Evolutionary conservation across 2,113 vertebrate genomes (phyloP), one percentile per base, ranked within the genome.

Genomic region (Origma solitaria): DNA sequence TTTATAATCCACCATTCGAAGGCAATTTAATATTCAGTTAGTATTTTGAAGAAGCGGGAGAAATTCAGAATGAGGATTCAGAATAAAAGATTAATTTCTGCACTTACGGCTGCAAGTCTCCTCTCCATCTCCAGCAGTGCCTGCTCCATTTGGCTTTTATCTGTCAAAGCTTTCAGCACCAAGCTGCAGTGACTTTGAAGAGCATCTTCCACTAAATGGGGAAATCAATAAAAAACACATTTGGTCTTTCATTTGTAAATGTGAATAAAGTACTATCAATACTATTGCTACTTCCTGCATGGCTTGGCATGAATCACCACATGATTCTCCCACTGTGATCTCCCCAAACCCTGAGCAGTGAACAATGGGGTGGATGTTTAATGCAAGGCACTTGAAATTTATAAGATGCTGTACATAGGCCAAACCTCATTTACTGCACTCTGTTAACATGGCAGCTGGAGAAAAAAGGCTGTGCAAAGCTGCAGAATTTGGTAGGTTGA

Each of bases 171-270:
- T 92, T 97, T 97, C 93, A 97, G 65, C 47, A 98, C 40, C 10
- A 91, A 90, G 40, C 61, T 91, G 37, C 90, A 96, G 81, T 97
- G 97, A 77, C 94, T 95, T 77, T 65, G 94, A 64, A 93, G 37
- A 70, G 94, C 95, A n/a, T 98, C 97, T 94, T 98, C 95, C 73
- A 98, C 98, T 98, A 91, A 97, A 97, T 7, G 61, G 20, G 81
- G 70, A 95, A 96, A 96, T 97, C 85, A 94, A 95, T 94, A 93
- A 92, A 88, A 95, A 51, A 1, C 72, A 57, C 86, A 88, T 88
- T 94, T 81, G 44, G 75, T 94, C 84, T 96, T 91, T 96, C 83
- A 95, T 86, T 93, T 94, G 65, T 92, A 95, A 86, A 95, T 85
- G 90, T 91, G 94, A 95, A 92, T 93, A 94, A 95, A 94, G 86